Base-by-base conservation (phyloP, 2,888 invertebrate genomes). In the Chloroclysta siterata region DNA sequence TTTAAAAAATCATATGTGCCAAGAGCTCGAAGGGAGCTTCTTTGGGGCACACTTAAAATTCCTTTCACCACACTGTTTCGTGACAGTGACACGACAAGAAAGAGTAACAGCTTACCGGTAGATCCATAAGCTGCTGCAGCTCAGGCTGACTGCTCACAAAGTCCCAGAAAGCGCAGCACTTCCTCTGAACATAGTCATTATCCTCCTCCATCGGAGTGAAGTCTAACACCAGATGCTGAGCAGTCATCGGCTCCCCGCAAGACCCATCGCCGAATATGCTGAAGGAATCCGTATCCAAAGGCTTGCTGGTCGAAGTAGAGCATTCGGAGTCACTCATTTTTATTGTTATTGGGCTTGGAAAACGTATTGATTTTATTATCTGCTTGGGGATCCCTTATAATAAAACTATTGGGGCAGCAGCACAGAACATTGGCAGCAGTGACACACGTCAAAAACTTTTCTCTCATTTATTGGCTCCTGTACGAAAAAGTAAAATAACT, bases 121-220 rank as follows among this genome's bases (percentile, higher is more conserved):
- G 10, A 36, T 71, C 77, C 64, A 72, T 74, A n/a, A 82, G 48
- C 11, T 68, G 56, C 5, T 70, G 71, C 59, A 83, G 68, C 11
- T 76, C 74, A 0, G 75, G 75, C 10, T 61, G 66, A 14, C 61
- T 73, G 0, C 68, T 65, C 14, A 82, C 62, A 22, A 77, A 79
- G 1, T 77, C 62, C 83, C 83, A 83, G 65, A 83, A 83, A 0
- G 74, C 73, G 33, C 76, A 75, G 50, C 80, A 75, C 62, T 82
- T 83, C 57, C 61, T 71, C 52, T 81, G 77, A 0, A 75, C 59
- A 14, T 60, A 64, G 0, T 75, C 74, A 0, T 58, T 76, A 15
- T 83, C 83, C 0, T 72, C 67, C 0, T 75, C 70, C 2, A 63
- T 59, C 0, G 82, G 80, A 0, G 80, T 60, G 69, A 68, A 72